Percentiles rank a stretch among this genome's conserved stretches.
These are phyloP conservation scores for Condylura cristata DNA, from an alignment of 2,113 vertebrate species.

Conservation along the genomic window DNA sequence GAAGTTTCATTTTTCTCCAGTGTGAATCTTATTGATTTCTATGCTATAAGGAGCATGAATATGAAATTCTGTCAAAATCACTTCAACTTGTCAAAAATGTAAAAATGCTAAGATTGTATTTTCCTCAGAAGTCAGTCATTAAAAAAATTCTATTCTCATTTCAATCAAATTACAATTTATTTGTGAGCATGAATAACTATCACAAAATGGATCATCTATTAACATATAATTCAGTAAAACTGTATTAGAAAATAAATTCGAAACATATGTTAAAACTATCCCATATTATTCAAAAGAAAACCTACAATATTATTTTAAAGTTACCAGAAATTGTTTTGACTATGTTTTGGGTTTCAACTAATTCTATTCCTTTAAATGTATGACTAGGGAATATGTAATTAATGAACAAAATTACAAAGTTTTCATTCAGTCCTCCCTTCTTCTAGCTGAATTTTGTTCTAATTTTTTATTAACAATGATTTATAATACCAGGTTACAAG, in stretches of 20 bases:
- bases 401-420: not conserved
- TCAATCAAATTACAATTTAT: not conserved
- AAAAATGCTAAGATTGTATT: not conserved
- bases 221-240: not conserved
- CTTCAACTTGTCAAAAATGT: not conserved
- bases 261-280: not conserved
- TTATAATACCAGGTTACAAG: not conserved
- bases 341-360: not conserved
- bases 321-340: not conserved
- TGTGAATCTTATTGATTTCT: conserved; percentile 2
- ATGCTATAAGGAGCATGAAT: not conserved
- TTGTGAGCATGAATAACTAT: not conserved
- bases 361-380: not conserved
- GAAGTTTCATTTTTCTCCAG: conserved; percentile 46
- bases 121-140: not conserved
- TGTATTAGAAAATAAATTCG: not conserved
- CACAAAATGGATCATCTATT: not conserved
- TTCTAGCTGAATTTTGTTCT: not conserved
- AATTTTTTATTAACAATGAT: not conserved
- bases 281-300: not conserved
- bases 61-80: conserved; percentile 17
- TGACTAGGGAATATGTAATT: not conserved
- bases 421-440: not conserved
- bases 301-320: not conserved
- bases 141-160: not conserved